Base-by-base conservation (phyloP, 2,113 vertebrate species). In the Neotoma lepida region DNA sequence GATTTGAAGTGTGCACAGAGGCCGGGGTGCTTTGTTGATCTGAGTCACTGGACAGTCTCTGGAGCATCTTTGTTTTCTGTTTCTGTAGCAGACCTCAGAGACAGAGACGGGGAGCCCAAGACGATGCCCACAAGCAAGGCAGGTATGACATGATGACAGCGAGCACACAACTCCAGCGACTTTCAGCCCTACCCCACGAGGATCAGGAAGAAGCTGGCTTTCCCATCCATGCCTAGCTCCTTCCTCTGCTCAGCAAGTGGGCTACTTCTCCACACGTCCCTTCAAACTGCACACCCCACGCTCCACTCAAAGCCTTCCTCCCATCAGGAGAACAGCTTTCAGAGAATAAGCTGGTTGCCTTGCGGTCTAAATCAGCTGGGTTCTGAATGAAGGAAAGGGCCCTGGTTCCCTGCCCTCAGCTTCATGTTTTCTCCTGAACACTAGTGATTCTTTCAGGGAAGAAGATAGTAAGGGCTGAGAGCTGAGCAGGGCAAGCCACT, bases 41-140 rank as follows among this genome's bases (percentile, higher is more conserved):
- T 61, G 64, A 88, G 63, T 78, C 0, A 0, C 8, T 41, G 91
- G 46, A 80, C 87, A 84, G 70, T 84, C 94, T 97, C 89, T 90
- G 54, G 63, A 68, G 49, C 4, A 88, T 56, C 10, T 94, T 35
- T 96, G 20, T 61, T 71, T 97, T 94, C 78, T 95, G 96, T 86
- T 93, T 77, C 0, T 1, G 66, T 88, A 97, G 97, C 95, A 96
- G 95, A 86, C 97, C 96, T 2, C 98, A 98, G 94, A 98, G 98
- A 93, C 98, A 97, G 68, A 98, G 98, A 71, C 98, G 98, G 95
- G 99, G 99, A 85, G 98, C 98, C 20, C 97, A 96, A 0, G 97
- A 97, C 6, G 98, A 98, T 81, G 96, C 70, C 30, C 98, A 98
- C 93, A 99, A 99, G 96, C 95, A 98, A 92, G 98, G 98, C 98